Conservation (phyloP, 2,888 invertebrate species). For the Lasioglossum malachurum region DNA sequence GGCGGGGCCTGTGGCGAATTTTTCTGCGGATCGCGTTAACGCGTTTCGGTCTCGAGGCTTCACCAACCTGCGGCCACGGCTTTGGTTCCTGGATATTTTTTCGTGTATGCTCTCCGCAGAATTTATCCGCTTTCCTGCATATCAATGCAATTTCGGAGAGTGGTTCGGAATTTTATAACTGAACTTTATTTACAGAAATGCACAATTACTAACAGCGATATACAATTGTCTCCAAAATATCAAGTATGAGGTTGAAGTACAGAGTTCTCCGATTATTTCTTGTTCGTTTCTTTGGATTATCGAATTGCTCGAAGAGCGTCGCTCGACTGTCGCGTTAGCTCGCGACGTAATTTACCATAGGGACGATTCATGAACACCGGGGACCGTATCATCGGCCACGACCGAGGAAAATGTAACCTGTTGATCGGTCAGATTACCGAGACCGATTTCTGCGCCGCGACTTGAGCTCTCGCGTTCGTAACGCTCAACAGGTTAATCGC, state of each 20-base stretch:
- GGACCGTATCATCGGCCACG: background rate
- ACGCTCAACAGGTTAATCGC: constrained; percentile 75
- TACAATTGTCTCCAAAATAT: background rate
- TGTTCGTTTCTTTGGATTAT: too few species aligned
- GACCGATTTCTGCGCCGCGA: constrained; percentile 63
- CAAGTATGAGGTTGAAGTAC: too few species aligned
- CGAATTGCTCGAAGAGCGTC: background rate
- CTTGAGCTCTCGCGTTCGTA: constrained; percentile 63
- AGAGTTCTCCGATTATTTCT: too few species aligned
- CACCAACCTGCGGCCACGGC: background rate
- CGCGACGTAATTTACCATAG: background rate
- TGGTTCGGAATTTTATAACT: too few species aligned
- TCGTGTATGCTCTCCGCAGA: background rate
- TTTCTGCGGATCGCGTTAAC: constrained; percentile 1
- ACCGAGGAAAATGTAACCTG: constrained; percentile 66
- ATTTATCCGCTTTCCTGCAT: background rate
- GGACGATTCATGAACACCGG: background rate
- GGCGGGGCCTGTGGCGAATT: background rate
- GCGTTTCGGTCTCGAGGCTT: background rate
- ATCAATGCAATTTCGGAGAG: too few species aligned
- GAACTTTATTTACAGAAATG: too few species aligned
- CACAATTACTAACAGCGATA: too few species aligned
- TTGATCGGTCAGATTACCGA: constrained; percentile 70
- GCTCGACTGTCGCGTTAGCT: background rate
- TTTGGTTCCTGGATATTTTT: background rate